These are phyloP conservation scores for Mylabris sibirica DNA, from an alignment of 2,888 invertebrate species.

Conservation along the genomic window DNA sequence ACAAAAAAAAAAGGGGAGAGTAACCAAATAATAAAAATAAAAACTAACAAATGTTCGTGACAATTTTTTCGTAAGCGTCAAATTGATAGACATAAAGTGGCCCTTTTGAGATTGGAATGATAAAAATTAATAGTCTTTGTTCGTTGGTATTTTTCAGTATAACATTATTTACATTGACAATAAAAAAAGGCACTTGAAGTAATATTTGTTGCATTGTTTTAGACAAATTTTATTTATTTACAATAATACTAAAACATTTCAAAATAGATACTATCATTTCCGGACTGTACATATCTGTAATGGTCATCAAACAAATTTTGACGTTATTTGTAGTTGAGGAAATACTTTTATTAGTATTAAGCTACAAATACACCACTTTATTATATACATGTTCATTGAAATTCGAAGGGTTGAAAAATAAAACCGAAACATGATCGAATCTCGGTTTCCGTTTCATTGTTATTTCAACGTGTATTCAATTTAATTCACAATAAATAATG, in stretches of 20 bases:
- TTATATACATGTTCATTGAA: neutral
- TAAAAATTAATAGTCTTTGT: slow-evolving; percentile 24
- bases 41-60: slow-evolving; percentile 9
- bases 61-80: slow-evolving; percentile 13
- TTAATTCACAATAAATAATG: neutral
- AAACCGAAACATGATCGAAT: slow-evolving; percentile 1
- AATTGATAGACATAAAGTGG: slow-evolving; percentile 14
- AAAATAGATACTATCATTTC: slow-evolving; percentile 28
- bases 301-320: slow-evolving; percentile 18
- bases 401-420: neutral
- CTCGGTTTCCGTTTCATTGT: slow-evolving; percentile 12
- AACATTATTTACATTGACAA: slow-evolving; percentile 24
- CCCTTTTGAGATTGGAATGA: slow-evolving; percentile 9
- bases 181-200: slow-evolving; percentile 15
- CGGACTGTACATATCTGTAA: slow-evolving; percentile 21
- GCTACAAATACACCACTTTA: slow-evolving; percentile 1
- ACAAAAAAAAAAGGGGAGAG: neutral
- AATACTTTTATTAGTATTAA: slow-evolving; percentile 8
- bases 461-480: neutral
- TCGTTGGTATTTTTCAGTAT: slow-evolving; percentile 9
- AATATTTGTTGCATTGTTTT: slow-evolving; percentile 24
- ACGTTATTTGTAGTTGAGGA: neutral
- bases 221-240: slow-evolving; percentile 25
- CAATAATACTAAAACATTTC: slow-evolving; percentile 22
- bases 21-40: neutral